Evolutionary conservation across 2,888 invertebrate species (phyloP), one percentile per base, ranked within the genome.

Genomic region (Encarsia formosa): DNA sequence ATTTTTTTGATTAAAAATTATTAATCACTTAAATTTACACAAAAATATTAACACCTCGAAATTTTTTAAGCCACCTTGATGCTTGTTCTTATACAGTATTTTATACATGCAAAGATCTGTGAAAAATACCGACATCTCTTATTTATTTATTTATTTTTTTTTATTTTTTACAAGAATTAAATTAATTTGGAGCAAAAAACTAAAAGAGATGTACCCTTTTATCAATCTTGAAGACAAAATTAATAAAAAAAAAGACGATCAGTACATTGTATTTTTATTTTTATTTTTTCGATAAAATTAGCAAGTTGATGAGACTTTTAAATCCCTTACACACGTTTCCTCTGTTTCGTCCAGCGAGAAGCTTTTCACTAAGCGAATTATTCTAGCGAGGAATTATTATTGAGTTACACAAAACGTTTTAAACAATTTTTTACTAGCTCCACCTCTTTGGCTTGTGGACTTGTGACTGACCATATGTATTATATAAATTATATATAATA

Each of bases 381-480:
- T 55, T 53, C 57, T 57, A 59, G 59, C 60, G 61, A 65, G 62
- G 62, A 63, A 61, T 61, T 54, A 57, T 59, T 51, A 54, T 64
- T 64, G 60, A 60, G 56, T 61, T 60, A 62, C 59, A 56, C 49
- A 56, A 61, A 59, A 62, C 58, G 63, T 60, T 54, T 52, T 50
- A 60, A 58, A 55, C 54, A 52, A 56, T 63, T 47, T 38, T 50
- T 67, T 68, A 72, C 72, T 72, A 72, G 70, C 64, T 70, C 67
- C 70, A 70, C 67, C 62, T 73, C 72, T 73, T 73, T 73, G 72
- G 72, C 66, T 71, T 71, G 68, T 69, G 67, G 68, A 72, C 62
- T 65, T 60, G 63, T 70, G 68, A 71, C 67, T 70, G 68, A 67
- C 63, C 61, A 56, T 65, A 63, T 55, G 57, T 61, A 62, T n/a